Conservation (phyloP, 2,888 invertebrate species). For the Dichetophora obliterata region DNA sequence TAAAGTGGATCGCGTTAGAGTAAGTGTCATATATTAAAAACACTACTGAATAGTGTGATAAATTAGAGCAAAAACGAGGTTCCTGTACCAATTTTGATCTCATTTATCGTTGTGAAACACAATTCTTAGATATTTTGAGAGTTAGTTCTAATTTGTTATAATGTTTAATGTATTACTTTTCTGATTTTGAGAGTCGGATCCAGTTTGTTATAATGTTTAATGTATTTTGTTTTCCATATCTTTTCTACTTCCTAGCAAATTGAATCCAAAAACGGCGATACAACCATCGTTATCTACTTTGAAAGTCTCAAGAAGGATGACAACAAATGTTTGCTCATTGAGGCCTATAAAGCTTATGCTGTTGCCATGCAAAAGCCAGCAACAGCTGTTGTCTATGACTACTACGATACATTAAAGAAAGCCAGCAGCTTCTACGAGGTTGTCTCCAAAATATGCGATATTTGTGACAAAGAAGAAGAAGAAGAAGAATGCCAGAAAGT, state of each 20-base stretch:
- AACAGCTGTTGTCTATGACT: conserved; percentile 87
- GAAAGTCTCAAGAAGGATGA: conserved; percentile 76
- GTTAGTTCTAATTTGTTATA: too few species aligned
- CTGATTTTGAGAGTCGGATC: too few species aligned
- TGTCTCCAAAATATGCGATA: conserved; percentile 77
- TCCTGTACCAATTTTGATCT: too few species aligned
- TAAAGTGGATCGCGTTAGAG: conserved; percentile 69
- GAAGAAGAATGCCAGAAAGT: conserved; percentile 63
- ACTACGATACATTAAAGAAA: conserved; percentile 82
- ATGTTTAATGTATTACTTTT: too few species aligned
- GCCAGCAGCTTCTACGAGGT: conserved; percentile 62
- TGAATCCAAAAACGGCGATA: conserved; percentile 77
- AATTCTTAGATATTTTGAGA: too few species aligned
- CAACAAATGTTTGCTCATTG: conserved; percentile 83
- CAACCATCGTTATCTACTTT: conserved; percentile 78
- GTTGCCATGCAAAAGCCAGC: conserved; percentile 90
- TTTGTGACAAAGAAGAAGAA: conserved; percentile 79
- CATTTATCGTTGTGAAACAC: too few species aligned
- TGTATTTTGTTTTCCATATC: background rate
- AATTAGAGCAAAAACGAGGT: too few species aligned
- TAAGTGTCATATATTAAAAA: conserved; percentile 48
- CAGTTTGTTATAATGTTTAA: too few species aligned
- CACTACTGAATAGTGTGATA: too few species aligned
- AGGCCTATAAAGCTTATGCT: conserved; percentile 84
- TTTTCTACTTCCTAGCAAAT: conserved; percentile 69